A percentile compares a stretch with the other conserved stretches of the same genome.
These are phyloP conservation scores for Sorex fumeus DNA, from an alignment of 2,113 vertebrate genomes.

Conservation along the genomic window DNA sequence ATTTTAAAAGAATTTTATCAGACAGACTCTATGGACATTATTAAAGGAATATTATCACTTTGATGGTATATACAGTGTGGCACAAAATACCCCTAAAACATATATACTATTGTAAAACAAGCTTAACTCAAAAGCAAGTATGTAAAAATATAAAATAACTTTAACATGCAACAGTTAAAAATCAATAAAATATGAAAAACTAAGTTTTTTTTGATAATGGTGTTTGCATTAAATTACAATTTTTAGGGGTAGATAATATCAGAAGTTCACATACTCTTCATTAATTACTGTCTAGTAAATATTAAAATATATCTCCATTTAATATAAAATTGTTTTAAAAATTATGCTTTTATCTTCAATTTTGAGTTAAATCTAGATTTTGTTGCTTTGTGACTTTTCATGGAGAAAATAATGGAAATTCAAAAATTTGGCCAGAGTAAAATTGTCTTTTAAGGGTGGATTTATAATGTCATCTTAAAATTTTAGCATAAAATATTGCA, in stretches of 20 bases:
- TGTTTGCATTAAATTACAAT: not conserved
- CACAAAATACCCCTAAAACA: too few species aligned
- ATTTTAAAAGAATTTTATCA: too few species aligned
- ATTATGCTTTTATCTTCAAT: slow-evolving; percentile 47
- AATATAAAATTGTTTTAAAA: not conserved
- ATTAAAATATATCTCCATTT: too few species aligned
- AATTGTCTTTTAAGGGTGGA: not conserved
- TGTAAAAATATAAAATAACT: not conserved
- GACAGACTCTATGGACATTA: too few species aligned
- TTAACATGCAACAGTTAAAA: slow-evolving; percentile 7
- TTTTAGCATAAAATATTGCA: slow-evolving; percentile 2
- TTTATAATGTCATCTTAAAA: not conserved
- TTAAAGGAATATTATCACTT: too few species aligned
- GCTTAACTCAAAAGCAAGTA: too few species aligned
- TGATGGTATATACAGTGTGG: too few species aligned
- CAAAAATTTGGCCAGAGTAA: not conserved
- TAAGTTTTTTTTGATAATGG: not conserved
- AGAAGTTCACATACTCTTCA: not conserved
- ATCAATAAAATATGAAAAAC: slow-evolving; percentile 49
- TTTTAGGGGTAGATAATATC: not conserved
- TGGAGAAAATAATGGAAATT: not conserved
- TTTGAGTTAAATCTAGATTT: slow-evolving; percentile 36
- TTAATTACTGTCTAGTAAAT: not conserved
- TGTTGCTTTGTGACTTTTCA: slow-evolving; percentile 49
- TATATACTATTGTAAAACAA: too few species aligned